Evolutionary conservation across 1,140 invertebrate genomes (phyloP).

Genomic region (silkworm (Bombyx mori)): DNA sequence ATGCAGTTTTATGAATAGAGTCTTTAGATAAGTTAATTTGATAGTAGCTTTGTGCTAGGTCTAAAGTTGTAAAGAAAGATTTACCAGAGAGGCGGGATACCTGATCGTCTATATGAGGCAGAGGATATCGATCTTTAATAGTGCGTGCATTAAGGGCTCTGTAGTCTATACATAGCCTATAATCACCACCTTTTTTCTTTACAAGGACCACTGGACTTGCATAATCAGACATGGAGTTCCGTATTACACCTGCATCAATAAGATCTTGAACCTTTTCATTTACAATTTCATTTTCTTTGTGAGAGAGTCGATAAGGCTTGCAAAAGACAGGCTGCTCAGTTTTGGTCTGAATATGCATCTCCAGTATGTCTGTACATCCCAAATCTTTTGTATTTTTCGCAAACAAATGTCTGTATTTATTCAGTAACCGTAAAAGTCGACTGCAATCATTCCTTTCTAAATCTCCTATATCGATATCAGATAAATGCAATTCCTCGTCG

Average conservation of each 20-base stretch:
- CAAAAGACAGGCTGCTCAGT: slow-evolving; percentile 17
- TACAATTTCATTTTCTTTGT: slow-evolving; percentile 15
- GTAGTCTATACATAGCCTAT: slow-evolving; percentile 6
- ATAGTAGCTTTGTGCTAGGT: slow-evolving; percentile 52
- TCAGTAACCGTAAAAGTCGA: slow-evolving; percentile 2
- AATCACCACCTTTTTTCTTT: slow-evolving; percentile 2
- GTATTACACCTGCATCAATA: neutral
- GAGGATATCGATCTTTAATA: slow-evolving; percentile 4
- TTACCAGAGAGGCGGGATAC: slow-evolving; percentile 37
- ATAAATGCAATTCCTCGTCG: neutral
- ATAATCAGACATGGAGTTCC: slow-evolving; percentile 6
- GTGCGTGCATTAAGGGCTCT: slow-evolving; percentile 4
- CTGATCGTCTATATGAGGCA: slow-evolving; percentile 6
- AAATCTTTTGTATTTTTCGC: slow-evolving; percentile 14
- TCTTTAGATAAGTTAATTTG: slow-evolving; percentile 39
- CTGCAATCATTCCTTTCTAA: too few species aligned
- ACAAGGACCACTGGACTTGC: slow-evolving; percentile 6
- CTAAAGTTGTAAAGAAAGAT: slow-evolving; percentile 34
- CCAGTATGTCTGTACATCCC: slow-evolving; percentile 16
- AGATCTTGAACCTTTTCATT: slow-evolving; percentile 1
- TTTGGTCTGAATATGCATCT: slow-evolving; percentile 17
- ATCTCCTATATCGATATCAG: slow-evolving; percentile 1
- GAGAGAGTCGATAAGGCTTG: slow-evolving; percentile 18
- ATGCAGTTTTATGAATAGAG: slow-evolving; percentile 31
- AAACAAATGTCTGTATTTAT: slow-evolving; percentile 13